A percentile compares a stretch with the other conserved stretches of the same genome.
phyloP scores from a whole-genome alignment of 2,888 invertebrate genomes.

The Rhamphomyia laevipes region DNA sequence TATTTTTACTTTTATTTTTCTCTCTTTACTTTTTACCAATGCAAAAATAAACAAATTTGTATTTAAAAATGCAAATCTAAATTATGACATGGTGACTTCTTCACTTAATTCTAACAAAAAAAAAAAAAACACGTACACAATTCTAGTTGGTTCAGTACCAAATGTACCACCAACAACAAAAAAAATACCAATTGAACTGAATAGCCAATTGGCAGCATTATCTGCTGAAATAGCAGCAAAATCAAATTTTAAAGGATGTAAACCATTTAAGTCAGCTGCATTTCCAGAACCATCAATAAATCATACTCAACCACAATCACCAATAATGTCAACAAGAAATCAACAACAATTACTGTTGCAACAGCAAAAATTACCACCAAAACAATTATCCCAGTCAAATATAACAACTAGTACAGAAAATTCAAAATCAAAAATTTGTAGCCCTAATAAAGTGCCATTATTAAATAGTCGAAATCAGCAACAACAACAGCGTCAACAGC shows the following conservation, averaged over 20 bases:
- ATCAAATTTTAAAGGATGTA: conserved; percentile 19
- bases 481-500: background rate
- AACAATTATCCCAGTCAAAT: background rate
- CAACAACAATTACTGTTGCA: conserved; percentile 1
- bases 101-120: background rate
- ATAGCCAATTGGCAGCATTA: conserved; percentile 17
- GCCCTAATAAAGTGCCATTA: conserved; percentile 12
- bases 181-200: conserved; percentile 13
- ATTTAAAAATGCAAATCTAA: no score
- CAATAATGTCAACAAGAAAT: conserved; percentile 16
- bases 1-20: no score
- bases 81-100: no score
- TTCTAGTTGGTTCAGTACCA: conserved; percentile 13
- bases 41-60: no score
- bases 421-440: conserved; percentile 8
- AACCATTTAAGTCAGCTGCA: conserved; percentile 17
- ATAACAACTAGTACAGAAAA: conserved; percentile 14
- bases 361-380: background rate
- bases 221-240: conserved; percentile 19
- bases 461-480: background rate
- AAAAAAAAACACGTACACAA: background rate
- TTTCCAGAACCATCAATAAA: conserved; percentile 12
- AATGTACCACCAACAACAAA: conserved; percentile 9
- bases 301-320: conserved; percentile 13
- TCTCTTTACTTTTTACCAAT: no score